phyloP scores from a whole-genome alignment of 2,113 vertebrate genomes.

The Pandion haliaetus region DNA sequence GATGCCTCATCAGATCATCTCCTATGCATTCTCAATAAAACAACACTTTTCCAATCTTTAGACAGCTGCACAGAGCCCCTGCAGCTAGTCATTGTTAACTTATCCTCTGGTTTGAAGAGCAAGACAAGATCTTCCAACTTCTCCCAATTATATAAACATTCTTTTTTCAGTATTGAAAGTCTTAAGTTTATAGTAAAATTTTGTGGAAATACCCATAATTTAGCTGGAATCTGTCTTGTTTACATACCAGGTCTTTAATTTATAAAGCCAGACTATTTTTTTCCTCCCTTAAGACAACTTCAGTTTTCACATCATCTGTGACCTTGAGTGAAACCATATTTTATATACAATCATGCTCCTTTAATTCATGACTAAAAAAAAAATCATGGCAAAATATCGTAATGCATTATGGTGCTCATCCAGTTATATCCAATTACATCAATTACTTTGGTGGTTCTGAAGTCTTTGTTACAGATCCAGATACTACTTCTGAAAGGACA shows the following conservation, averaged over 20 bases:
- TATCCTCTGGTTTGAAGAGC: neutral
- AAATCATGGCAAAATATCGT: neutral
- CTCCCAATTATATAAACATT: neutral
- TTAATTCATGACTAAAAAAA: neutral
- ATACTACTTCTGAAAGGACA: neutral
- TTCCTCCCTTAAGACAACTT: neutral
- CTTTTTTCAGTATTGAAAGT: neutral
- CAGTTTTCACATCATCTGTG: neutral
- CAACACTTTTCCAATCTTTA: neutral
- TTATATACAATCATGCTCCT: neutral
- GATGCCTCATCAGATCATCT: neutral
- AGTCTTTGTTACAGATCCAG: neutral
- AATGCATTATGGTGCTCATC: neutral
- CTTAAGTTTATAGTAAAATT: neutral
- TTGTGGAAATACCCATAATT: neutral
- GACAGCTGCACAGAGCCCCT: neutral
- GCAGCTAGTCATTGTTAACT: neutral
- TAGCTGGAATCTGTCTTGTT: neutral
- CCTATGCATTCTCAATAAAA: neutral
- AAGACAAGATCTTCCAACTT: neutral
- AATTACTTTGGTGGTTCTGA: neutral
- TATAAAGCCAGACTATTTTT: neutral
- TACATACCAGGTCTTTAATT: neutral
- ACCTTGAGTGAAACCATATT: neutral
- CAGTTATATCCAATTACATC: neutral